phyloP scores from a whole-genome alignment of 2,113 vertebrate genomes.

The Ammodytes dubius region DNA sequence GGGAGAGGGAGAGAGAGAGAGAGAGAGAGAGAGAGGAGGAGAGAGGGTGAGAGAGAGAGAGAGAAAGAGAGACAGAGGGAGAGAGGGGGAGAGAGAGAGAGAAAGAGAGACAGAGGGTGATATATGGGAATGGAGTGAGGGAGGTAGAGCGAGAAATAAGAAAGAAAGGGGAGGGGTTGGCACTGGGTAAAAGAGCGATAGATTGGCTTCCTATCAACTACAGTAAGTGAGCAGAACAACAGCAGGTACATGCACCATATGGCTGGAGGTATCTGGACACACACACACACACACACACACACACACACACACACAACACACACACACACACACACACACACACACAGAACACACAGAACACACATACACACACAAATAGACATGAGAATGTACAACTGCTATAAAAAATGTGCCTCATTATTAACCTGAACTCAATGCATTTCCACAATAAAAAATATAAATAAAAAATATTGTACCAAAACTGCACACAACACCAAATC shows the following conservation, averaged over 20 bases:
- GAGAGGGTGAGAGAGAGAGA: conserved; percentile 9
- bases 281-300: background rate
- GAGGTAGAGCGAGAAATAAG: conserved; percentile 48
- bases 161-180: conserved; percentile 18
- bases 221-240: conserved; percentile 44
- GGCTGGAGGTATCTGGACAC: conserved; percentile 29
- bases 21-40: conserved; percentile 27
- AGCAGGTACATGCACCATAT: background rate
- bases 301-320: no score
- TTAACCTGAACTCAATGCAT: no score
- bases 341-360: no score
- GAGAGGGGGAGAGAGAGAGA: background rate
- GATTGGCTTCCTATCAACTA: conserved; percentile 29
- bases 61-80: background rate
- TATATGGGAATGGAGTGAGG: conserved; percentile 13
- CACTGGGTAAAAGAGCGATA: conserved; percentile 4
- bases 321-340: background rate
- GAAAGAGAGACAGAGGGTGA: conserved; percentile 20
- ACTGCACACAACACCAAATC: no score
- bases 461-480: no score
- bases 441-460: no score
- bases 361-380: no score
- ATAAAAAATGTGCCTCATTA: no score
- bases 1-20: background rate
- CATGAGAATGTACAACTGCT: no score